These are phyloP conservation scores for Spodoptera frugiperda DNA, from an alignment of 1,140 invertebrate genomes.

Conservation along the genomic window DNA sequence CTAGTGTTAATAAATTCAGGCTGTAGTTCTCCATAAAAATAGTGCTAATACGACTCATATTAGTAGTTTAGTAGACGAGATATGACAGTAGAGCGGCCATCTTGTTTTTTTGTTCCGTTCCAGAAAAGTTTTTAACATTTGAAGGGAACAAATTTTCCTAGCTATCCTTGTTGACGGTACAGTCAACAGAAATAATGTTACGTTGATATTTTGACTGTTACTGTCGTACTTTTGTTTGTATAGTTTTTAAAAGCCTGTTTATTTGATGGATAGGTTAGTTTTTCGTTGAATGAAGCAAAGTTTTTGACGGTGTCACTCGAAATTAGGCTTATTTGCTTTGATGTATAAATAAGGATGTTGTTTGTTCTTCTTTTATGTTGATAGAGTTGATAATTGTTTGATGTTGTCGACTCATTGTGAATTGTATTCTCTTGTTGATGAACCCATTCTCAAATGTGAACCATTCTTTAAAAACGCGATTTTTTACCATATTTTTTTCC, in stretches of 20 bases:
- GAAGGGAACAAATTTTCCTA: slow-evolving; percentile 61
- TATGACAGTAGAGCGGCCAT: slow-evolving; percentile 24
- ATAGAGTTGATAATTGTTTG: no score
- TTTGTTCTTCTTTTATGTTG: no score
- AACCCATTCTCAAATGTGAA: no score
- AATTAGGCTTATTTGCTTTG: no score
- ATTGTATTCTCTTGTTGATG: no score
- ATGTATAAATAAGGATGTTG: no score
- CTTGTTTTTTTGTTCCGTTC: slow-evolving; percentile 51
- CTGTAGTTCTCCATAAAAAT: slow-evolving; percentile 20
- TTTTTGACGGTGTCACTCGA: background rate
- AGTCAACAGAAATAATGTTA: slow-evolving; percentile 31
- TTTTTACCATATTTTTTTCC: no score
- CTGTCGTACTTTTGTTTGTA: slow-evolving; percentile 8
- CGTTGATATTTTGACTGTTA: slow-evolving; percentile 20
- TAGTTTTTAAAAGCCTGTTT: slow-evolving; percentile 29
- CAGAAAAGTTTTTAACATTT: slow-evolving; percentile 70
- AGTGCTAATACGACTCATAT: slow-evolving; percentile 22
- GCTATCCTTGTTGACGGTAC: slow-evolving; percentile 34
- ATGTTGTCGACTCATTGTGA: no score
- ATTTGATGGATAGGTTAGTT: slow-evolving; percentile 18
- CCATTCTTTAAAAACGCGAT: no score
- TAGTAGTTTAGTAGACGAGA: slow-evolving; percentile 6
- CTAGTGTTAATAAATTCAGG: no score
- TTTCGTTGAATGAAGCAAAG: background rate